phyloP scores from a whole-genome alignment of 2,888 invertebrate genomes.

The Asteroscopus sphinx region DNA sequence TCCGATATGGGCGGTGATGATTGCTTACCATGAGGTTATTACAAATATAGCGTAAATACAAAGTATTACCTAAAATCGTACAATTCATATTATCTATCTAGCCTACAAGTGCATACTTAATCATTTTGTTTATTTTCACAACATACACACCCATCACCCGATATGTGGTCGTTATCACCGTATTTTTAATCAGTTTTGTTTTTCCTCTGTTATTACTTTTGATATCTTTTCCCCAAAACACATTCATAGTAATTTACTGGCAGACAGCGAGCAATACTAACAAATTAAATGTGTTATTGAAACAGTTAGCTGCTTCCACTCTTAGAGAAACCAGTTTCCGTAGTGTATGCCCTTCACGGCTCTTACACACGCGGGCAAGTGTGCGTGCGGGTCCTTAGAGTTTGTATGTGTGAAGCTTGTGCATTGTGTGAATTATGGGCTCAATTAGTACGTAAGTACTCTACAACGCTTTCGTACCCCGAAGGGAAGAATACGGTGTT shows the following conservation, averaged over 20 bases:
- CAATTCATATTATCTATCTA: not conserved
- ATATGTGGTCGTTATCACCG: constrained; percentile 2
- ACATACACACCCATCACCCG: not conserved
- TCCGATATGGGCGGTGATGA: too few species aligned
- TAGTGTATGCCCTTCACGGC: constrained; percentile 61
- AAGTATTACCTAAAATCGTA: not conserved
- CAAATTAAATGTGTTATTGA: constrained; percentile 51
- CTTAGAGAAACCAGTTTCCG: constrained; percentile 57
- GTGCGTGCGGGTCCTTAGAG: constrained; percentile 48
- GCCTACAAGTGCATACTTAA: too few species aligned
- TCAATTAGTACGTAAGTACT: constrained; percentile 41
- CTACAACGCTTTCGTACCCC: constrained; percentile 10
- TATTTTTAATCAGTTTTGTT: not conserved
- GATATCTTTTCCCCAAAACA: not conserved
- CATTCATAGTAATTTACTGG: constrained; percentile 7
- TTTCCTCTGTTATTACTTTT: not conserved
- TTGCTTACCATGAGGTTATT: too few species aligned
- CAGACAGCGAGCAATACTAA: constrained; percentile 44
- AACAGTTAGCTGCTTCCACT: constrained; percentile 55
- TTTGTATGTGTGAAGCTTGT: constrained; percentile 14
- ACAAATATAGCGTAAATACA: too few species aligned
- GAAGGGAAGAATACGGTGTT: constrained; percentile 1
- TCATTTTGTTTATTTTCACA: constrained; percentile 4
- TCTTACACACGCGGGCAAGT: constrained; percentile 45
- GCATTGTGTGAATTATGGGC: constrained; percentile 43